phyloP scores from a whole-genome alignment of 2,113 vertebrate species.

The Pollimyrus isidori region DNA sequence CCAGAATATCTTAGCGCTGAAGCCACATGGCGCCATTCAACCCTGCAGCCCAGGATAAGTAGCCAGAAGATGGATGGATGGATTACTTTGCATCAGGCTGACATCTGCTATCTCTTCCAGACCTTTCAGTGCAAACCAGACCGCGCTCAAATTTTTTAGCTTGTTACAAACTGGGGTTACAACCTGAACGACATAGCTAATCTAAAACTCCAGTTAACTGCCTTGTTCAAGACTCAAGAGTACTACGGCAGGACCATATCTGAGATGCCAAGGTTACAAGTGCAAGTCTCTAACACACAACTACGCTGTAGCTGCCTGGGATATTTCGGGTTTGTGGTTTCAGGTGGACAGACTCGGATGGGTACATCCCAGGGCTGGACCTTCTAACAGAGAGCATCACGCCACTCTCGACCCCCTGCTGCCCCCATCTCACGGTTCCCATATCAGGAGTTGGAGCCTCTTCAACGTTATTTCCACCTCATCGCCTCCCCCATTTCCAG shows the following conservation, averaged over 20 bases:
- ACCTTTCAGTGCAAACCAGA: background rate
- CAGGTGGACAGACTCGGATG: background rate
- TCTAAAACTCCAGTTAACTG: background rate
- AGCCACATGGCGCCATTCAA: background rate
- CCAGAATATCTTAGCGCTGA: background rate
- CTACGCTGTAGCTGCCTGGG: background rate
- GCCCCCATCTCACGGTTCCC: background rate
- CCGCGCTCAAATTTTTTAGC: background rate
- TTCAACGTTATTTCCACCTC: background rate
- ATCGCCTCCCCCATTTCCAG: background rate
- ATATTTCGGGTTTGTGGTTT: background rate
- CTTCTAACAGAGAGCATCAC: background rate
- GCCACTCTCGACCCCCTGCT: too few species aligned
- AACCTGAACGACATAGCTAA: background rate
- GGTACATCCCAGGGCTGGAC: background rate
- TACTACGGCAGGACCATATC: background rate
- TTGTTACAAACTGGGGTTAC: background rate
- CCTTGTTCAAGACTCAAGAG: background rate
- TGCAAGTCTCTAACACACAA: background rate
- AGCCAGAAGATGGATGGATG: background rate
- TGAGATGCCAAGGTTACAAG: background rate
- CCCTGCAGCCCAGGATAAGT: background rate
- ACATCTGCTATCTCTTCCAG: background rate
- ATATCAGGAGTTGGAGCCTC: background rate
- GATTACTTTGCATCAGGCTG: background rate